Evolutionary conservation across 2,113 vertebrate genomes (phyloP), one percentile per base, ranked within the genome.

Genomic region (Tichodroma muraria): DNA sequence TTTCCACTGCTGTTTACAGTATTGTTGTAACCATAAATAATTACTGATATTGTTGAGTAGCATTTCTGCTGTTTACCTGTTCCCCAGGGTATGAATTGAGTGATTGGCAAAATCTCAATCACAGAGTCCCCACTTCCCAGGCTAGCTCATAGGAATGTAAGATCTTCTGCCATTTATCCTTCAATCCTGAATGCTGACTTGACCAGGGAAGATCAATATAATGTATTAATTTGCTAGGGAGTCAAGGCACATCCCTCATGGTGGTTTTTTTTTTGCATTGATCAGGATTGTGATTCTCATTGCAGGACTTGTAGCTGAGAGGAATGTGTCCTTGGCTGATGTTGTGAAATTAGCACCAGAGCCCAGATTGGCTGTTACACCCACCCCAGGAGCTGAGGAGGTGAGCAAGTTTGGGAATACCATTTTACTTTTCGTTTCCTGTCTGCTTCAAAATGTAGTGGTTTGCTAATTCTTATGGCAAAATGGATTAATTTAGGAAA

Each of bases 291-390:
- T 91, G 78, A 94, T 96, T 97, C 94, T 94, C 50, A 4, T 97
- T 97, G 88, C 91, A 99, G 99, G 98, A 31, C 94, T 98, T 59
- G 91, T 95, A 20, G 97, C 97, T 70, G 98, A 98, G 59, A 93
- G 61, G 7, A 97, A 97, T 37, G 52, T 96, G 65, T 92, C 97
- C 86, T 99, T 99, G 80, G 85, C 93, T 47, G 98, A 99, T 24
- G 95, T 93, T 3, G 92, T 99, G 94, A 98, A 98, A 91, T 97
- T 94, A 61, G 98, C 98, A 31, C 97, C 98, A 0, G 95, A 96
- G 28, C 98, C 98, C 33, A 97, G 92, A 40, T 89, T 99, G 50
- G 98, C 97, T 35, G 98, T 96, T 23, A 98, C 92, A 4, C 99
- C 99, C 2, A 76, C 95, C 1, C 71, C 96, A 1, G 90, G 97